A percentile compares a stretch with the other conserved stretches of the same genome.
These are phyloP conservation scores for Ianthella basta DNA, from an alignment of 37 sponge, comb jelly and placozoan species.

Conservation along the genomic window DNA sequence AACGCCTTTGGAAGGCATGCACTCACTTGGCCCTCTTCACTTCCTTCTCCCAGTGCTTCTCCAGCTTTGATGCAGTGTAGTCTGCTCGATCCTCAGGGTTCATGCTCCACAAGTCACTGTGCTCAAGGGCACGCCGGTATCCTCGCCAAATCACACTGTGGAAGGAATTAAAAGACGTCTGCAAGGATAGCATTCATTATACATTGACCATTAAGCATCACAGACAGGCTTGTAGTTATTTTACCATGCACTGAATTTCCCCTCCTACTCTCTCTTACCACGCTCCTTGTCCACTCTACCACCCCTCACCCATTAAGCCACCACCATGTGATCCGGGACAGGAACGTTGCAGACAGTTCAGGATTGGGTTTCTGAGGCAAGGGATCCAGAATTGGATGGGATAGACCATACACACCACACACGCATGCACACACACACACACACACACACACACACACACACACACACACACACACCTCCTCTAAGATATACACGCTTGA, in stretches of 20 bases:
- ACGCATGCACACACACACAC: no score
- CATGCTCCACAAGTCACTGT: conserved; percentile 72
- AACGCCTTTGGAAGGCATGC: no score
- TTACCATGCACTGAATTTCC: no score
- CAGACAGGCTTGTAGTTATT: no score
- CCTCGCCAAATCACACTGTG: conserved; percentile 71
- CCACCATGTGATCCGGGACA: conserved; percentile 82
- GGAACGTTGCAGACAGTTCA: conserved; percentile 59
- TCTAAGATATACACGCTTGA: neutral
- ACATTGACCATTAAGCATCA: neutral
- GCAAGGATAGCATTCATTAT: neutral
- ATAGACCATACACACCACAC: no score
- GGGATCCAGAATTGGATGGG: neutral
- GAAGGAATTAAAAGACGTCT: neutral
- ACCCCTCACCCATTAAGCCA: conserved; percentile 65
- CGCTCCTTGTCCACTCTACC: neutral
- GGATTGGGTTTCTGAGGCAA: conserved; percentile 54
- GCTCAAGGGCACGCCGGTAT: conserved; percentile 60
- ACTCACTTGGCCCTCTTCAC: conserved; percentile 63
- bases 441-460: no score
- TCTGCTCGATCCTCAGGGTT: conserved; percentile 61
- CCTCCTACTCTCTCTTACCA: neutral
- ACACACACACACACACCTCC: conserved; percentile 3
- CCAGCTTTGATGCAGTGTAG: conserved; percentile 59
- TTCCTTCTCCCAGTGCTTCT: conserved; percentile 68